Evolutionary conservation across 2,797 vertebrate genomes (phyloP).

Genomic region (Pangasius sanitwongsei): DNA sequence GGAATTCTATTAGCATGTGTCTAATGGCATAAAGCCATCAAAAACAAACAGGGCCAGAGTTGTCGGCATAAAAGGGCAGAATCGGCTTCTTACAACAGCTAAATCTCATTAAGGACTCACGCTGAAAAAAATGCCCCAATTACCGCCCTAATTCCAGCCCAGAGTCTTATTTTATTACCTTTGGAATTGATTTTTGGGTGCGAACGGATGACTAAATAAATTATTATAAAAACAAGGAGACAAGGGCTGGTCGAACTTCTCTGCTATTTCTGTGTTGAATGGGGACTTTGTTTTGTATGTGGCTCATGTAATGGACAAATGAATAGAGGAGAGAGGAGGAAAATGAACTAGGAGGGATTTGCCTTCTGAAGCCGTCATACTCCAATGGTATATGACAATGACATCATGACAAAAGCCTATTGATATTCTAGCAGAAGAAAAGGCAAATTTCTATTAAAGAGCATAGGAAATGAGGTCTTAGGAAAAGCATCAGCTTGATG

Average conservation of each 20-base stretch:
- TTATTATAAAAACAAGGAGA: slow-evolving; percentile 51
- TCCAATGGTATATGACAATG: slow-evolving; percentile 41
- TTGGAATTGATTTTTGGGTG: slow-evolving; percentile 62
- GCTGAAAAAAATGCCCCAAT: slow-evolving; percentile 68
- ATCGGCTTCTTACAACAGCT: slow-evolving; percentile 59
- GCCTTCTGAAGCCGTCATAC: slow-evolving; percentile 43
- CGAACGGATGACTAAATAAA: slow-evolving; percentile 62
- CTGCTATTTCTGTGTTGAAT: slow-evolving; percentile 48
- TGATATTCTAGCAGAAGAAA: slow-evolving; percentile 52
- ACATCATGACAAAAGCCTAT: slow-evolving; percentile 43
- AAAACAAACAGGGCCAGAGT: slow-evolving; percentile 68
- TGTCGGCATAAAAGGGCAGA: slow-evolving; percentile 59
- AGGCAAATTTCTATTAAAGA: slow-evolving; percentile 72
- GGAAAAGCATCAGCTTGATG: slow-evolving; percentile 48
- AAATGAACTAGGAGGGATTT: slow-evolving; percentile 29
- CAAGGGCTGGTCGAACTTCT: slow-evolving; percentile 64
- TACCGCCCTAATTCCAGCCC: slow-evolving; percentile 72
- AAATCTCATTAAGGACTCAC: slow-evolving; percentile 58
- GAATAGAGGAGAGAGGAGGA: slow-evolving; percentile 28
- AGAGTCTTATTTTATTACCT: slow-evolving; percentile 67
- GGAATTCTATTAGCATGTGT: slow-evolving; percentile 75
- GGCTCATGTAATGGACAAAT: slow-evolving; percentile 29
- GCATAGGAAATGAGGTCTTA: slow-evolving; percentile 77
- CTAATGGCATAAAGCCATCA: slow-evolving; percentile 73
- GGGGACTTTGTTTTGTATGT: slow-evolving; percentile 49